A percentile compares a stretch with the other conserved stretches of the same genome.
Conservation (phyloP, 2,797 vertebrate genomes). For the Darevskia nairensis region DNA sequence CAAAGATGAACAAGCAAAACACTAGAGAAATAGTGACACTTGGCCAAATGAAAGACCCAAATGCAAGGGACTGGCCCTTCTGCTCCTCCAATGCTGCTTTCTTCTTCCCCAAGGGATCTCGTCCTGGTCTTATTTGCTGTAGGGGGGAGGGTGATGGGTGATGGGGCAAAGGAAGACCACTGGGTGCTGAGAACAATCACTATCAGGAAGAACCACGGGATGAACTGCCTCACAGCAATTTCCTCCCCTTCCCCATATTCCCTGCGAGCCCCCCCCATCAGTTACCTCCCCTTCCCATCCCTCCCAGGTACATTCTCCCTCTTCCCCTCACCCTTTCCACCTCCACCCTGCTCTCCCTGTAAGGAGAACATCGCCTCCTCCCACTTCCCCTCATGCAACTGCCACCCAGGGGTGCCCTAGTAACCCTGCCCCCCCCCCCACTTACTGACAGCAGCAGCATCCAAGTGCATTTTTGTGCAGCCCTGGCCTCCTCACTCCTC, state of each 20-base stretch:
- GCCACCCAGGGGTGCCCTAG: neutral
- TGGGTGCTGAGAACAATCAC: neutral
- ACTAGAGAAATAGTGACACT: neutral
- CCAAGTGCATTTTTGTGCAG: slow-evolving; percentile 99
- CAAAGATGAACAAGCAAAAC: neutral
- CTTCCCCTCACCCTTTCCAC: neutral
- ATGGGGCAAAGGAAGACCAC: no score
- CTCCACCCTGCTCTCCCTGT: slow-evolving; percentile 31
- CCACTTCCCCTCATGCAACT: slow-evolving; percentile 1
- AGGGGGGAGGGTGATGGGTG: no score
- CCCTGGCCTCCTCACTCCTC: slow-evolving; percentile 65
- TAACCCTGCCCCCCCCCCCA: slow-evolving; percentile 49
- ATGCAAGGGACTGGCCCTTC: neutral
- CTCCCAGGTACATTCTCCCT: no score
- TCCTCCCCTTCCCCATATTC: neutral
- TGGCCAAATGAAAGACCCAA: neutral
- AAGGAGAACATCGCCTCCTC: neutral
- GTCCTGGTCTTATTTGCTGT: no score
- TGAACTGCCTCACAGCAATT: slow-evolving; percentile 75
- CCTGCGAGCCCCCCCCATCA: neutral
- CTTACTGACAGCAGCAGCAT: slow-evolving; percentile 99
- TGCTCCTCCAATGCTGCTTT: neutral
- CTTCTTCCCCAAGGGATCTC: neutral
- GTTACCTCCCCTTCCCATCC: neutral
- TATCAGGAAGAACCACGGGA: neutral